Conservation (phyloP, 2,888 invertebrate species). For the Leucophenga montana region DNA sequence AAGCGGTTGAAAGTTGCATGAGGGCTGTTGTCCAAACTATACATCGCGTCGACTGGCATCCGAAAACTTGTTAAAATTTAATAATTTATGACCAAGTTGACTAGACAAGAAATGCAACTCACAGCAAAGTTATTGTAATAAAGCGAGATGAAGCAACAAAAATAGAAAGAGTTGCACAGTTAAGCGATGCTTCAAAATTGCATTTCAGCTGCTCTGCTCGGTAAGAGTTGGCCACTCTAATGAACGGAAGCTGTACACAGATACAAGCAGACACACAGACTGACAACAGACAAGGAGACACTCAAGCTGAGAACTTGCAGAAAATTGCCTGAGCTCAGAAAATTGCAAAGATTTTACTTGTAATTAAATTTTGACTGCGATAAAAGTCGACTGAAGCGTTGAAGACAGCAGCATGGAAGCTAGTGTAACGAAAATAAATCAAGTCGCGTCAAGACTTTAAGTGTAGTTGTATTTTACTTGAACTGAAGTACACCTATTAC, state of each 20-base stretch:
- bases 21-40: slow-evolving; percentile 43
- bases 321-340: slow-evolving; percentile 51
- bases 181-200: neutral
- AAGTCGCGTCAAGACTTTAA: slow-evolving; percentile 6
- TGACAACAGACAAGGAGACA: neutral
- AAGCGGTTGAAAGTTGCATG: slow-evolving; percentile 28
- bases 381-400: slow-evolving; percentile 7
- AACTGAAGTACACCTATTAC: no score
- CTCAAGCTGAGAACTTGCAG: neutral
- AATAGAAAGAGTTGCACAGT: neutral
- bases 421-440: slow-evolving; percentile 9
- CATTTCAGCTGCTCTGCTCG: neutral
- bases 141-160: neutral
- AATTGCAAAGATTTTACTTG: slow-evolving; percentile 52
- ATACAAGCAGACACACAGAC: neutral
- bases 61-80: slow-evolving; percentile 67
- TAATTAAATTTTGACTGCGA: slow-evolving; percentile 59
- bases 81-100: slow-evolving; percentile 60
- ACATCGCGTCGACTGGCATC: slow-evolving; percentile 40
- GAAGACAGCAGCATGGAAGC: neutral
- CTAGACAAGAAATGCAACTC: slow-evolving; percentile 37
- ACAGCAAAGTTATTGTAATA: neutral
- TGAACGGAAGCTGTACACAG: slow-evolving; percentile 1
- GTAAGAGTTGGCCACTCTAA: slow-evolving; percentile 19
- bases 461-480: neutral